A percentile compares a stretch with the other conserved stretches of the same genome.
Evolutionary conservation across 2,113 vertebrate genomes (phyloP).

Genomic region (Tragulus kanchil): DNA sequence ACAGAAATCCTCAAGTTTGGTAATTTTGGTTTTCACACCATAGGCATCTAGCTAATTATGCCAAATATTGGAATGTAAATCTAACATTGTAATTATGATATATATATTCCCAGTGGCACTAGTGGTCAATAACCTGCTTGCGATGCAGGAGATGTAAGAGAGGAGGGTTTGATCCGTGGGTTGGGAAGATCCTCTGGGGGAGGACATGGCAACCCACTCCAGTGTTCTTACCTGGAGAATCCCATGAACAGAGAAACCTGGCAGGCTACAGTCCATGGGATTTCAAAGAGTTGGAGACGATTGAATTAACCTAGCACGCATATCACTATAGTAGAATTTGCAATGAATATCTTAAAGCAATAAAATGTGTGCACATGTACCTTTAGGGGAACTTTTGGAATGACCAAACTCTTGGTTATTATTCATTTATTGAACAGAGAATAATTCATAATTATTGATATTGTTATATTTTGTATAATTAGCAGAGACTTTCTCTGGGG

Average conservation of each 20-base stretch:
- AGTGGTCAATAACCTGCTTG: not conserved
- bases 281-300: not conserved
- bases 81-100: not conserved
- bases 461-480: not conserved
- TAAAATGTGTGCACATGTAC: not conserved
- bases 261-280: not conserved
- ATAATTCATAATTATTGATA: not conserved
- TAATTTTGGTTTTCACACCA: not conserved
- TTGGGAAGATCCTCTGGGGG: not conserved
- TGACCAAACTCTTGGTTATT: not conserved
- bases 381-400: not conserved
- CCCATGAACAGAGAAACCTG: not conserved
- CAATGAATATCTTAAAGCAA: not conserved
- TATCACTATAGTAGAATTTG: not conserved
- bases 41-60: constrained; percentile 11
- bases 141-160: not conserved
- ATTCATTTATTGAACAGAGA: not conserved
- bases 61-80: not conserved
- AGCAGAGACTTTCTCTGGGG: not conserved
- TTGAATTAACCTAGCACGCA: not conserved
- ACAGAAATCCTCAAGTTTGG: not conserved
- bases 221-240: not conserved
- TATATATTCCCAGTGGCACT: not conserved
- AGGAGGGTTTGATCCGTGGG: not conserved
- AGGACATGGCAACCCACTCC: not conserved